Evolutionary conservation across 2,797 vertebrate species (phyloP).

Genomic region (Smutsia gigantea): DNA sequence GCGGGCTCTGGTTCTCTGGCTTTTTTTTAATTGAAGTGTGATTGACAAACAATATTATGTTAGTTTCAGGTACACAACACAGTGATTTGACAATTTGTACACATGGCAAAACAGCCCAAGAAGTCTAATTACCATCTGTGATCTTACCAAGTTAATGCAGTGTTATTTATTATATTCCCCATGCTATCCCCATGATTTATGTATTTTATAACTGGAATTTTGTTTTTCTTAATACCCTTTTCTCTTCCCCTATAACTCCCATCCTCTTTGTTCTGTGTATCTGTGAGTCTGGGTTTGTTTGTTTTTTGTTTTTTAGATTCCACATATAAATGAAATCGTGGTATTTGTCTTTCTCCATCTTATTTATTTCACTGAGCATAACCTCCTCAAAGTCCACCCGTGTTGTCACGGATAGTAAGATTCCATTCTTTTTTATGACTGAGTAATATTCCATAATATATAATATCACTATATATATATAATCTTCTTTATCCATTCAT

Average conservation of each 20-base stretch:
- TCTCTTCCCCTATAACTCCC: neutral
- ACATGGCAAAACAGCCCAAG: neutral
- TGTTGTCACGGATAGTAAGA: neutral
- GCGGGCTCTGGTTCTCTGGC: accelerated
- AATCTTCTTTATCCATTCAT: neutral
- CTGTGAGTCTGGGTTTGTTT: neutral
- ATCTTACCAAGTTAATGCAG: neutral
- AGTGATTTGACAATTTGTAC: neutral
- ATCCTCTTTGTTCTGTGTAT: neutral
- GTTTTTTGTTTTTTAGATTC: neutral
- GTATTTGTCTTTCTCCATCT: neutral
- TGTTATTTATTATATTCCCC: neutral
- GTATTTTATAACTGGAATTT: neutral
- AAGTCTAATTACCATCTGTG: neutral
- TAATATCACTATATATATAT: neutral
- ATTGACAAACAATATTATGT: neutral
- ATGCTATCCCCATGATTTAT: neutral
- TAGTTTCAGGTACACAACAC: neutral
- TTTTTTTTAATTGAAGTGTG: neutral
- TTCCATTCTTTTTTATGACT: neutral
- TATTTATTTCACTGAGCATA: neutral
- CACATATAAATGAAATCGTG: neutral
- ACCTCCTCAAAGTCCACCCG: neutral
- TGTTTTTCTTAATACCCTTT: neutral
- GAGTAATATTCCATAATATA: neutral